Percentiles rank a stretch among this genome's conserved stretches.
phyloP scores from a whole-genome alignment of 35 echinoderm and acorn worm species.

The Chiridota heheva region DNA sequence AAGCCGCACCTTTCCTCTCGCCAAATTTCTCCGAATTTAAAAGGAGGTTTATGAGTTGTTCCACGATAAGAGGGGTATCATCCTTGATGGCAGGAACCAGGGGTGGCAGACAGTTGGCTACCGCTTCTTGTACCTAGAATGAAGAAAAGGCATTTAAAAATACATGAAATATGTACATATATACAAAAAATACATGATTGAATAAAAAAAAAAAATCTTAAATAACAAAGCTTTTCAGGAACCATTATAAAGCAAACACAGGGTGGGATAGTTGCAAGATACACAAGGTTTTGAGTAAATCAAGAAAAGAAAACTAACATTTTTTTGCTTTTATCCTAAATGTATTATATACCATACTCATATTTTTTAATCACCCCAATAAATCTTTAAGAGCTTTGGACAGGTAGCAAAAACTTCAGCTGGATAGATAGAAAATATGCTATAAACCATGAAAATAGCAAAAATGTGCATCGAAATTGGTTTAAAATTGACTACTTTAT shows the following conservation, averaged over 20 bases:
- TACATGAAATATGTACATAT: not conserved
- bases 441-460: too few species aligned
- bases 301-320: too few species aligned
- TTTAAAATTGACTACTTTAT: too few species aligned
- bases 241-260: not conserved
- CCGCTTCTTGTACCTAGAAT: conserved; percentile 90
- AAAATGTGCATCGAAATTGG: too few species aligned
- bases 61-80: conserved; percentile 78
- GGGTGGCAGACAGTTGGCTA: conserved; percentile 93
- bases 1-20: conserved; percentile 93
- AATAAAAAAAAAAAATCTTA: not conserved
- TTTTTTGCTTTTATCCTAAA: too few species aligned
- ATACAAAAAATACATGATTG: not conserved
- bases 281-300: too few species aligned
- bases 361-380: too few species aligned
- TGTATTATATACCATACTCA: too few species aligned
- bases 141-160: not conserved
- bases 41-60: conserved; percentile 69
- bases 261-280: too few species aligned
- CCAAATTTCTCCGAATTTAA: conserved; percentile 92
- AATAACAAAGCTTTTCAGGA: not conserved
- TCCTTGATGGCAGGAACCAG: conserved; percentile 97
- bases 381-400: too few species aligned
- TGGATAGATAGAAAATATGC: too few species aligned
- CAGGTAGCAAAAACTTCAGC: too few species aligned